Conservation (phyloP, 2,113 vertebrate species). For the Jacana jacana region DNA sequence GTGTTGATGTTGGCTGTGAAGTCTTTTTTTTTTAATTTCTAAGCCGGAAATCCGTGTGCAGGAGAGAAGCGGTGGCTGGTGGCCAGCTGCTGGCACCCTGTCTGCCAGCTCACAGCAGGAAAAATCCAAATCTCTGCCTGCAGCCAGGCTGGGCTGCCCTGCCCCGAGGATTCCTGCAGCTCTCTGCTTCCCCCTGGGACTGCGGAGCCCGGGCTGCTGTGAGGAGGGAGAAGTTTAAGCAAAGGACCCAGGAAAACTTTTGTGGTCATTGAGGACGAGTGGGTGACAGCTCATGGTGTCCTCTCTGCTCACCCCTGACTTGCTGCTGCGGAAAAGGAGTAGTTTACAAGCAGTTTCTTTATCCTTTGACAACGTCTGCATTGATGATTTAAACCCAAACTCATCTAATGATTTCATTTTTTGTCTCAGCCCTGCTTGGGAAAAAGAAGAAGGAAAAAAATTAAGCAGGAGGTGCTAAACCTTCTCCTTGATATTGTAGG, state of each 20-base stretch:
- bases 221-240: not conserved
- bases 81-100: not conserved
- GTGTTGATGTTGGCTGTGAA: not conserved
- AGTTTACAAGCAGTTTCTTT: not conserved
- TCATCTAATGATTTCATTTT: not conserved
- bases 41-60: not conserved
- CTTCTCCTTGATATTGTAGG: not conserved
- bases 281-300: not conserved
- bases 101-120: not conserved
- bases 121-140: not conserved
- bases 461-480: not conserved
- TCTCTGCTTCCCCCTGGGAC: not conserved
- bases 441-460: not conserved
- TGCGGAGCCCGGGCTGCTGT: not conserved
- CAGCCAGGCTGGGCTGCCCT: not conserved
- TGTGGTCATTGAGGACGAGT: rapidly evolving
- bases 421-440: not conserved
- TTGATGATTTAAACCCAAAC: not conserved
- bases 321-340: not conserved
- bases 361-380: not conserved
- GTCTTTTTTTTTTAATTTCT: not conserved
- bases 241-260: not conserved
- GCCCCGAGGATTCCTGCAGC: rapidly evolving
- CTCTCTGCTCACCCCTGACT: not conserved
- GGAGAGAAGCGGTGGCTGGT: rapidly evolving